Base-by-base conservation (phyloP, 2,797 vertebrate genomes). In the Chloroceryle inda region DNA sequence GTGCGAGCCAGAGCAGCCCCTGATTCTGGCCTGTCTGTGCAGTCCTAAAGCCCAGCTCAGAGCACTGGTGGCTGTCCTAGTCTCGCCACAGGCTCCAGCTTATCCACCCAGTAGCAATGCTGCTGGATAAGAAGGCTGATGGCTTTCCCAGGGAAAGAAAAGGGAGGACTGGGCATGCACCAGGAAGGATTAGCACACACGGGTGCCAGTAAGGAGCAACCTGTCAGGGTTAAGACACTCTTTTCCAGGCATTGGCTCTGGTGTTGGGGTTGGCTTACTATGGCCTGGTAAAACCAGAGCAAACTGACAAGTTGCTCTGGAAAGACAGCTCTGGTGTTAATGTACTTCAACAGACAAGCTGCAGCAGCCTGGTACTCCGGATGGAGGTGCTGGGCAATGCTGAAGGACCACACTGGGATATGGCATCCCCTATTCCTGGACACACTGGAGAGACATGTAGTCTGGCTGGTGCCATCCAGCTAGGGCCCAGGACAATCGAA, bases 211-310 rank as follows among this genome's bases (percentile, higher is more conserved):
- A 89, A 89, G 77, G 24, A 91, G 78, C 67, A 89, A 85, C 20
- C 21, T 92, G 91, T 27, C 84, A 72, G 33, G 40, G 67, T 89
- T 79, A 94, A 62, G 55, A 72, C 26, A 6, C 31, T 89, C 84
- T 92, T 92, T 66, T 75, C 24, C 71, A 82, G 75, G 77, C 49
- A 6, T 17, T 11, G 4, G 50, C 49, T 92, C 77, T 2, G 3
- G n/a, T 23, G 37, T 82, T 7, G 5, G 45, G 50, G n/a, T 15
- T 0, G 2, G 33, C 85, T 91, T 94, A 74, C 52, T 6, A 10
- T 6, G 7, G 35, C 69, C 88, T 95, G 94, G 40, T 27, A 64
- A 92, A 81, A 59, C n/a, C 61, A 90, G 52, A 96, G 86, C 52
- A 47, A 76, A 69, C 31, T 37, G 33, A 33, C 58, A 61, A 19